Evolutionary conservation across 2,113 vertebrate species (phyloP), one percentile per base, ranked within the genome.

Genomic region (Dipodomys merriami): DNA sequence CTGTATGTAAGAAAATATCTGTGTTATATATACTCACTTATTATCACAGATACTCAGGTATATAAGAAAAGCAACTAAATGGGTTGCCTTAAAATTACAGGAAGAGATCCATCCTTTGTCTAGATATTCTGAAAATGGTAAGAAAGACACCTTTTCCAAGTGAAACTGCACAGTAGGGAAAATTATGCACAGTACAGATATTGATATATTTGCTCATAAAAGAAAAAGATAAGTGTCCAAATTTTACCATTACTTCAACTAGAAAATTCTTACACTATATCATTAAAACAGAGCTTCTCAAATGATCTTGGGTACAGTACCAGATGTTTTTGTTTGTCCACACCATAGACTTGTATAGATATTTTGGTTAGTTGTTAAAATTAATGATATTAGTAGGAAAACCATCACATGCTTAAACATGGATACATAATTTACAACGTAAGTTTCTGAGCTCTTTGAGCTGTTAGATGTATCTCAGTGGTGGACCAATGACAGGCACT

Each of bases 31-130:
- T 53, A 10, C 11, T 76, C 84, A 88, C 33, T 57, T 88, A 80
- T 30, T 11, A 18, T 93, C 67, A 74, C 22, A 90, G 53, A 94
- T 74, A n/a, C 22, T 22, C 15, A n/a, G 65, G 46, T 79, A 27
- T n/a, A 7, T 73, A 88, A 91, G 35, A 85, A 74, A 88, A 92
- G 83, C 27, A 88, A 92, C 71, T 89, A 71, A 85, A 25, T 57
- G 13, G 12, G 11, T 46, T 85, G n/a, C 15, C 69, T 92, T 78
- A 27, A 35, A 89, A 82, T 27, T 65, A 69, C 1, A 67, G 23
- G 44, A 16, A 91, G 83, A 81, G 44, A 92, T n/a, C 10, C 16
- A 8, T 11, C 22, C 79, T 96, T 91, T 87, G 13, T 77, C n/a
- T 29, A 87, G 30, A 25, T 68, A 74, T 68, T 46, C 57, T 80